phyloP scores from a whole-genome alignment of 2,797 vertebrate species.

The Trematomus bernacchii region DNA sequence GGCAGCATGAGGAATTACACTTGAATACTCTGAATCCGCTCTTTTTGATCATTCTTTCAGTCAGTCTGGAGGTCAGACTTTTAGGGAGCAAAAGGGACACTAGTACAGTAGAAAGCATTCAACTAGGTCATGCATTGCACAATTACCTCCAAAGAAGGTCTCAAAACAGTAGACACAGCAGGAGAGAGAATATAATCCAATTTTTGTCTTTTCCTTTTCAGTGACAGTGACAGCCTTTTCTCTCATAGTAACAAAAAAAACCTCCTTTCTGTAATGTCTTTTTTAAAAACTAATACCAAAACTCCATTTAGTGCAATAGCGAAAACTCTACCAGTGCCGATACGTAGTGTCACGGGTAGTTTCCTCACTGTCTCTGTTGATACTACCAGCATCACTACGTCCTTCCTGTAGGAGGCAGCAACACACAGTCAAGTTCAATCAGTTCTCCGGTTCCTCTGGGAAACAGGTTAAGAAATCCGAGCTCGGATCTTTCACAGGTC shows the following conservation, averaged over 20 bases:
- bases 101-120: conserved; percentile 82
- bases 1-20: conserved; percentile 50
- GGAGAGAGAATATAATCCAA: conserved; percentile 71
- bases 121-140: conserved; percentile 95
- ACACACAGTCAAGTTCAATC: conserved; percentile 48
- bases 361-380: conserved; percentile 77
- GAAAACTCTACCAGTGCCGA: conserved; percentile 66
- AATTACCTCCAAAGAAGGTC: conserved; percentile 84
- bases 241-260: conserved; percentile 87
- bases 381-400: conserved; percentile 33
- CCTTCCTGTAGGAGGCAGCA: conserved; percentile 46
- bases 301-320: conserved; percentile 85
- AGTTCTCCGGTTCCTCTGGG: conserved; percentile 50
- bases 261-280: conserved; percentile 75
- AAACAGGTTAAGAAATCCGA: conserved; percentile 39
- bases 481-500: conserved; percentile 53
- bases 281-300: conserved; percentile 60
- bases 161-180: conserved; percentile 64
- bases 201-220: conserved; percentile 86
- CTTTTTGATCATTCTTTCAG: conserved; percentile 70
- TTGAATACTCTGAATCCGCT: conserved; percentile 70
- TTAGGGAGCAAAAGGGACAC: conserved; percentile 40
- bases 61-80: conserved; percentile 63
- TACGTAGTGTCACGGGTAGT: conserved; percentile 72
- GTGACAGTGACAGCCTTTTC: conserved; percentile 55